Base-by-base conservation (phyloP, 2,888 invertebrate species). In the Nyleta sp. region DNA sequence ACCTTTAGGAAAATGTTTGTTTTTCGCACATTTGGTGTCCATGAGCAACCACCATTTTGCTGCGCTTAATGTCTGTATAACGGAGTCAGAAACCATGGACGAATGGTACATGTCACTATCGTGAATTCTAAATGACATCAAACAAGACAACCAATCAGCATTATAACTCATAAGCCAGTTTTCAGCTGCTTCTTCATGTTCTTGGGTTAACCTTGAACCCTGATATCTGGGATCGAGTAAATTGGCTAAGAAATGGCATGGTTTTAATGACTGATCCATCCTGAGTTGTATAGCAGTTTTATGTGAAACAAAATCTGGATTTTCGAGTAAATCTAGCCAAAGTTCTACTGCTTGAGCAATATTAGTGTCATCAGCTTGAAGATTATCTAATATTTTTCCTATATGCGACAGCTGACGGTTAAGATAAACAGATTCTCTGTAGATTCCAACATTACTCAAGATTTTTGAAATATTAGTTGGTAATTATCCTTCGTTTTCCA, bases 61-160 rank as follows among this genome's bases (percentile, higher is more conserved):
- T 24, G 44, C 18, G 6, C 11, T 28, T 3, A 60, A 18, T 46
- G 10, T 17, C 17, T 48, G 31, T 10, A 62, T 35, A 8, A 48
- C 13, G 8, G 48, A 48, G 4, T 62, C 48, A 2, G 35, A 13
- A 48, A 62, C 31, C 62, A 62, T 35, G 6, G 48, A 46, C 10
- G 46, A 13, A 3, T 20, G 46, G 11, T 48, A 62, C 17, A 33
- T n/a, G 24, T 50, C 28, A 15, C 11, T 10, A 28, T 64, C 52
- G 50, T 64, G 15, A 28, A 64, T 64, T 28, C 50, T 62, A 24
- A 64, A 64, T 38, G 64, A 33, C 38, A 62, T 48, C n/a, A 62
- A 22, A 35, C 35, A 62, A 6, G 62, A 13, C 4, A 62, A 24
- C 62, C 62, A 62, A 2, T 62, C 24, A 15, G 20, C 22, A 50